Evolutionary conservation across 2,888 invertebrate genomes (phyloP).

Genomic region (Sinopyrophorus schimmeli): DNA sequence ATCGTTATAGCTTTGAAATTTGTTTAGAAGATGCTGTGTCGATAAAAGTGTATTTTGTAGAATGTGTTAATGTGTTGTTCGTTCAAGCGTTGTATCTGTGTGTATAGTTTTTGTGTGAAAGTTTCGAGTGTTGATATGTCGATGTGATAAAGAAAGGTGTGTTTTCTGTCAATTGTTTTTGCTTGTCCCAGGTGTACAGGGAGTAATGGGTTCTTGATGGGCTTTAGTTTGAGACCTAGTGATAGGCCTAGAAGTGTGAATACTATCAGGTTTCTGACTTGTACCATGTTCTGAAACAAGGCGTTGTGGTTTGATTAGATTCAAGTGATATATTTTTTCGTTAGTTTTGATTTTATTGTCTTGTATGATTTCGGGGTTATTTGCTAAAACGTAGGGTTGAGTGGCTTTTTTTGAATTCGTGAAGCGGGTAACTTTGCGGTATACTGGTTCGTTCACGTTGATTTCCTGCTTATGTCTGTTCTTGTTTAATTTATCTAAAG

Average conservation of each 20-base stretch:
- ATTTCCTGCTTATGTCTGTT: slow-evolving; percentile 1
- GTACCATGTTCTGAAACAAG: slow-evolving; percentile 1
- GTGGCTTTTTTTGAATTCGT: neutral
- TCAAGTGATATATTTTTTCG: slow-evolving; percentile 4
- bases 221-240: neutral
- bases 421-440: neutral
- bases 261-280: neutral
- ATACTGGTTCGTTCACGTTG: neutral
- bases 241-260: neutral
- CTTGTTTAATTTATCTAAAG: slow-evolving; percentile 10
- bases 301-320: slow-evolving; percentile 11
- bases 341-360: slow-evolving; percentile 11
- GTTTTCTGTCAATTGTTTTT: neutral
- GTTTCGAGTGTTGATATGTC: neutral
- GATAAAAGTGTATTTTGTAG: neutral
- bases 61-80: neutral
- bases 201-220: slow-evolving; percentile 1
- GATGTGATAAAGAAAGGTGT: slow-evolving; percentile 9
- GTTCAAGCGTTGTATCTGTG: neutral
- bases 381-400: neutral
- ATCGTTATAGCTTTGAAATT: neutral
- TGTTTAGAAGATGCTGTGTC: neutral
- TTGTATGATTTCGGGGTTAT: slow-evolving; percentile 1
- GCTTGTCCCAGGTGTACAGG: slow-evolving; percentile 1
- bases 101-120: neutral